Evolutionary conservation across 2,113 vertebrate species (phyloP), one percentile per base, ranked within the genome.

Genomic region (Parotia lawesii): DNA sequence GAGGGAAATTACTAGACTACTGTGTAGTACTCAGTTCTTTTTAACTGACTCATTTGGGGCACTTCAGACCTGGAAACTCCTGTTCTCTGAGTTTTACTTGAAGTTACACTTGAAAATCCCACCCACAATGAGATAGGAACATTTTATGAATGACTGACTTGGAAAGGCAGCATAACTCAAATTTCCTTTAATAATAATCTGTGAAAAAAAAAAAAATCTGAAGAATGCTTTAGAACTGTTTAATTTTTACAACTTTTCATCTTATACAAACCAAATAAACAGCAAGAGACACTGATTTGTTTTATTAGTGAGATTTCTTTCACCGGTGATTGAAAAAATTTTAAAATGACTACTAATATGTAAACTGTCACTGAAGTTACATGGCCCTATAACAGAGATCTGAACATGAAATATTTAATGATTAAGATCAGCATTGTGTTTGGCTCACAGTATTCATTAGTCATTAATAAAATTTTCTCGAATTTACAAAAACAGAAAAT

Each of bases 401-500:
- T 85, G 42, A 74, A 81, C 4, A 40, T 44, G 25, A 74, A 78
- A 70, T 47, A 61, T 37, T 69, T 89, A 50, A 44, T 31, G 8
- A 47, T 9, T 50, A 56, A 77, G 12, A 73, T 10, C 17, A 65
- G 29, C 22, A 11, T 54, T 0, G 0, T 42, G 9, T 38, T 70
- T 19, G 13, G 3, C 5, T 77, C 21, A 66, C 8, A 48, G 11
- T 4, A 33, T 12, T 12, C 6, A 48, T 25, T 44, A 53, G 31
- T 28, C 27, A 61, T 13, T 18, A 50, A 54, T 15, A 58, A n/a
- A 12, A 3, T 70, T n/a, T 76, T 73, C 42, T 60, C 12, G 40
- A 51, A 74, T 81, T 81, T 37, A 57, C 50, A 61, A 61, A 89
- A 57, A 15, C 6, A 27, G 58, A 57, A 45, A 70, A 57, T 48